Base-by-base conservation (phyloP, 2,888 invertebrate genomes). In the Nomada ruficornis region DNA sequence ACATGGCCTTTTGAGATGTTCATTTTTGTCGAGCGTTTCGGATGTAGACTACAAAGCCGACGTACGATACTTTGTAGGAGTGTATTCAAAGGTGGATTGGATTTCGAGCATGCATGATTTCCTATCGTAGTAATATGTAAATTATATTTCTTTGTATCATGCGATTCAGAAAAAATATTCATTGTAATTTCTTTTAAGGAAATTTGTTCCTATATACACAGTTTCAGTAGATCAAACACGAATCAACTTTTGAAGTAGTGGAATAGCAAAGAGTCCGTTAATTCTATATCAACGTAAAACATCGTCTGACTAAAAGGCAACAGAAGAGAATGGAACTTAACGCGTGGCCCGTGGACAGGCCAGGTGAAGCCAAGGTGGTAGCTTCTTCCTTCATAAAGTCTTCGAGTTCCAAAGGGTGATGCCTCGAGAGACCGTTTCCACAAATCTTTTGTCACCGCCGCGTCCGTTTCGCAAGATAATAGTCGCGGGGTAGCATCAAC, bases 391-490 rank as follows among this genome's bases (percentile, higher is more conserved):
- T 42, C 67, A 72, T 77, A 75, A 80, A 75, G 55, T 73, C 62
- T 29, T 67, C 62, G 68, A 23, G 62, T 54, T 72, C 47, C 47
- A 65, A 9, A 47, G 59, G 60, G 26, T 64, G 57, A 52, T 71
- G 54, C 57, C 68, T 71, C 59, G 64, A 60, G 70, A 79, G 60
- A 83, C 29, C 77, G 74, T 77, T 72, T 69, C 71, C 60, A 80
- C 75, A 62, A 75, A 72, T 72, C 75, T 83, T 74, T 77, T 70
- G 81, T 74, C 67, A 68, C 65, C 65, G 76, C 63, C 70, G 79
- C 57, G 57, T 72, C 10, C 80, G 83, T 77, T 68, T 47, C 55
- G 7, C 60, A 63, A 68, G 80, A 80, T 83, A 80, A 84, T 77
- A 80, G 83, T 80, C 77, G 72, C 36, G 42, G 62, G 44, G 47